A percentile compares a stretch with the other conserved stretches of the same genome.
phyloP scores from a whole-genome alignment of 2,113 vertebrate species.

The Calcarius ornatus region DNA sequence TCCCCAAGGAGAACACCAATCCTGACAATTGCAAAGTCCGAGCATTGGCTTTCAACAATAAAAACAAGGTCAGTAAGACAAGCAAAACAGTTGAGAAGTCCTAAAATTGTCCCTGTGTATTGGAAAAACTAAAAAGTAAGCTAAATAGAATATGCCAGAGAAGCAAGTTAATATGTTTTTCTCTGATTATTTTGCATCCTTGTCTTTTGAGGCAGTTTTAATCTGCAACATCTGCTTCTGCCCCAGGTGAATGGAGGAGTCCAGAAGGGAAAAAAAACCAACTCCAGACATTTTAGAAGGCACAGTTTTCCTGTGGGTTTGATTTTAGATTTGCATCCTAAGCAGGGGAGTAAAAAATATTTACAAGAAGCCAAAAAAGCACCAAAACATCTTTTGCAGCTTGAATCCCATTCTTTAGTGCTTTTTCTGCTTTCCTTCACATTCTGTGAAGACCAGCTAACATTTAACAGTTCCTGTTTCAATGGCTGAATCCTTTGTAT shows the following conservation, averaged over 20 bases:
- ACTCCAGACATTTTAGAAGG: background rate
- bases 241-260: background rate
- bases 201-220: background rate
- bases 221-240: background rate
- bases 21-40: conserved; percentile 97
- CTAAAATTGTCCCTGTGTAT: background rate
- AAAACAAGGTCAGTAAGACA: conserved; percentile 83
- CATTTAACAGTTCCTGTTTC: background rate
- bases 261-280: background rate
- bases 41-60: conserved; percentile 94
- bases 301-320: background rate
- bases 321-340: background rate
- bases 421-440: background rate
- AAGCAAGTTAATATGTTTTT: background rate
- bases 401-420: background rate
- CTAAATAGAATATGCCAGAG: background rate
- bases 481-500: background rate
- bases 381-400: background rate
- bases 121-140: background rate
- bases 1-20: conserved; percentile 95
- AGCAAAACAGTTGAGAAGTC: background rate
- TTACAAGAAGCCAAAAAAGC: background rate
- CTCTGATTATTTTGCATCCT: background rate
- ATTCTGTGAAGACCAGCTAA: background rate
- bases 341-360: background rate